A percentile compares a stretch with the other conserved stretches of the same genome.
Evolutionary conservation across 2,113 vertebrate species (phyloP).

Genomic region (Phalacrocorax aristotelis): DNA sequence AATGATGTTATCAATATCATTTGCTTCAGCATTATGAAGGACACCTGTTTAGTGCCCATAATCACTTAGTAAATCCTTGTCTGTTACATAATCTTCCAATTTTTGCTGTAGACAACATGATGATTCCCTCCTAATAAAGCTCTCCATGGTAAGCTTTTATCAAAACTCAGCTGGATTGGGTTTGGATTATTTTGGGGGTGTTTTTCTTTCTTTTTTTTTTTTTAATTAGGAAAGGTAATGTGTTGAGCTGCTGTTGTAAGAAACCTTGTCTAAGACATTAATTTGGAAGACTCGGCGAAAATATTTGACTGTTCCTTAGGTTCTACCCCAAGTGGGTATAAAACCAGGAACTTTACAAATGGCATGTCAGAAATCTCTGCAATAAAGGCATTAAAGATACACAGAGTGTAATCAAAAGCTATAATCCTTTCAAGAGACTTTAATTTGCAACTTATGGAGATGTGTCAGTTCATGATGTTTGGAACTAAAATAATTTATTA

Average conservation of each 20-base stretch:
- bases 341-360: background rate
- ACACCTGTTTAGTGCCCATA: background rate
- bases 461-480: background rate
- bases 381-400: background rate
- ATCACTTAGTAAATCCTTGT: background rate
- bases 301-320: background rate
- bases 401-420: background rate
- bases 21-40: background rate
- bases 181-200: background rate
- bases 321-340: background rate
- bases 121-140: background rate
- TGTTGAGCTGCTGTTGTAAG: background rate
- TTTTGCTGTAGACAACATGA: background rate
- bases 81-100: background rate
- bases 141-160: background rate
- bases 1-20: background rate
- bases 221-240: background rate
- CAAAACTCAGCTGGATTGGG: background rate
- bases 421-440: background rate
- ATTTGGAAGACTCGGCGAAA: background rate
- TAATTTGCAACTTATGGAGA: background rate
- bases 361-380: background rate
- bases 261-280: background rate
- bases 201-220: background rate
- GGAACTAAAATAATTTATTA: background rate